These are phyloP conservation scores for Spermophilus dauricus DNA, from an alignment of 2,113 vertebrate species.

Conservation along the genomic window DNA sequence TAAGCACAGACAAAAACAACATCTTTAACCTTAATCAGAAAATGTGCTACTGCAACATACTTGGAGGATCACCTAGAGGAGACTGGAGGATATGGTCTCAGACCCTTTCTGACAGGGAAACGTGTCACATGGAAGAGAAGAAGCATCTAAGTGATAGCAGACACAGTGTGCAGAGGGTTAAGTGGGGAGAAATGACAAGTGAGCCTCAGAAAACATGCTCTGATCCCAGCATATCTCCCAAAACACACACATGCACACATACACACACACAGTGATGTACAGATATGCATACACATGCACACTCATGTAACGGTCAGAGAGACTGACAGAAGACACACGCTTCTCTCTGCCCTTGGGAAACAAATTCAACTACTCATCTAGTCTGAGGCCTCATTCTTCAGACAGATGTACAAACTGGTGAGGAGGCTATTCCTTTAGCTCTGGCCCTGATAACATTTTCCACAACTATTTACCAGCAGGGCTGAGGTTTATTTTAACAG, in stretches of 20 bases:
- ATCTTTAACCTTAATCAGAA: not conserved
- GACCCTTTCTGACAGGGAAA: not conserved
- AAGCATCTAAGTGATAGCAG: not conserved
- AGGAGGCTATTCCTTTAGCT: not conserved
- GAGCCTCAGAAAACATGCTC: not conserved
- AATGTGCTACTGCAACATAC: not conserved
- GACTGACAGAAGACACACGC: too few relatives aligned
- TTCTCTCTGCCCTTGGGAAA: not conserved
- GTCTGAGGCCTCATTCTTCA: not conserved
- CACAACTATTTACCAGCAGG: not conserved
- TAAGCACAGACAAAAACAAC: not conserved
- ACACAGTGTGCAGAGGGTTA: not conserved
- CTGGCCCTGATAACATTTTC: not conserved
- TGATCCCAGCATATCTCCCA: not conserved
- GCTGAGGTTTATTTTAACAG: not conserved
- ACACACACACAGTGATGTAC: not conserved
- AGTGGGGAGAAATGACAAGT: not conserved
- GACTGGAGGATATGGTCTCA: not conserved
- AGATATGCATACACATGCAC: too few relatives aligned
- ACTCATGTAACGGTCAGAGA: too few relatives aligned
- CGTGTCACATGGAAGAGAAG: not conserved
- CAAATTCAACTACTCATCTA: not conserved
- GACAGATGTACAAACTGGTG: not conserved
- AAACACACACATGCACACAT: too few relatives aligned
- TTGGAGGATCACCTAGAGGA: not conserved